phyloP scores from a whole-genome alignment of 2,888 invertebrate genomes.

The Apotomis betuletana region DNA sequence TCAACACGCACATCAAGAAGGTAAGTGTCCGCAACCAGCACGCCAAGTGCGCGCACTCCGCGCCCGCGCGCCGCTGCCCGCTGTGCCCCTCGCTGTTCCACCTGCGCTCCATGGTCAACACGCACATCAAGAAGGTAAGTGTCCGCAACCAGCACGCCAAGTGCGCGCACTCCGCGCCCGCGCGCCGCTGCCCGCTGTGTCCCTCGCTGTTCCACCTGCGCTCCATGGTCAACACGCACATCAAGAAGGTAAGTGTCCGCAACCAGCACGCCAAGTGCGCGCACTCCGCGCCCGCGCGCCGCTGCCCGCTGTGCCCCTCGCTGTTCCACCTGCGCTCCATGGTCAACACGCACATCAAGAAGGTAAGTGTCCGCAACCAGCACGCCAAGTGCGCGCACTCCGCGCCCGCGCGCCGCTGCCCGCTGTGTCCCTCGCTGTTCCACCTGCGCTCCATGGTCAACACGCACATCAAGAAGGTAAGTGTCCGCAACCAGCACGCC shows the following conservation, averaged over 20 bases:
- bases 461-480: constrained; percentile 74
- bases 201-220: constrained; percentile 77
- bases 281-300: constrained; percentile 69
- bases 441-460: constrained; percentile 78
- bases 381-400: constrained; percentile 73
- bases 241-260: constrained; percentile 71
- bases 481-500: constrained; percentile 72
- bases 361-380: constrained; percentile 73
- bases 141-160: constrained; percentile 74
- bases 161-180: constrained; percentile 71
- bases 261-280: constrained; percentile 74
- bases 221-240: constrained; percentile 78
- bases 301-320: constrained; percentile 77
- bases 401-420: constrained; percentile 70
- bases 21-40: constrained; percentile 74
- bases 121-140: constrained; percentile 72
- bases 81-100: constrained; percentile 79
- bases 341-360: constrained; percentile 77
- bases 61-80: constrained; percentile 72
- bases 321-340: constrained; percentile 76
- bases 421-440: constrained; percentile 77
- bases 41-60: constrained; percentile 70
- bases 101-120: constrained; percentile 76
- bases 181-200: constrained; percentile 75
- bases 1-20: constrained; percentile 77